These are phyloP conservation scores for Podarcis cretensis DNA, from an alignment of 2,113 vertebrate species.

Conservation along the genomic window DNA sequence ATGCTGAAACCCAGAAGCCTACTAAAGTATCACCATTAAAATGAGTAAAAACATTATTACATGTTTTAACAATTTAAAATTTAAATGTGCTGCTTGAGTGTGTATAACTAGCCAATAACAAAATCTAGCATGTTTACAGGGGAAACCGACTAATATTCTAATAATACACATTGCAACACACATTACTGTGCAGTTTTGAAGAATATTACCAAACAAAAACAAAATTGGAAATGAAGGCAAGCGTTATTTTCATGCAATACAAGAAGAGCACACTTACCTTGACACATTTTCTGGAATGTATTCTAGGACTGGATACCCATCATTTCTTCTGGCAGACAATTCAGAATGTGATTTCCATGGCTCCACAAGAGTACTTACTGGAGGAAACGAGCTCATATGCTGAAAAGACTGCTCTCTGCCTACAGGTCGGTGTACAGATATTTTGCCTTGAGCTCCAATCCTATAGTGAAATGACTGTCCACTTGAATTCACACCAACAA, in stretches of 20 bases:
- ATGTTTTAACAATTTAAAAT: slow-evolving; percentile 54
- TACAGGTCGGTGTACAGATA: slow-evolving; percentile 92
- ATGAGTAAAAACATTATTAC: slow-evolving; percentile 45
- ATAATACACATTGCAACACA: slow-evolving; percentile 17
- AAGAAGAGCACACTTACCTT: slow-evolving; percentile 70
- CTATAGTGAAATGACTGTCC: slow-evolving; percentile 99
- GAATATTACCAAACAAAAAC: neutral
- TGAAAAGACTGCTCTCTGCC: slow-evolving; percentile 93
- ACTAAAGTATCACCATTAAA: slow-evolving; percentile 37
- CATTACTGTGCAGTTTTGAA: neutral
- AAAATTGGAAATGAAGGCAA: neutral
- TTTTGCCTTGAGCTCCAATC: slow-evolving; percentile 97
- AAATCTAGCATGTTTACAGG: neutral
- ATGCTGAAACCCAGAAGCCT: slow-evolving; percentile 48
- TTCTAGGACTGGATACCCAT: slow-evolving; percentile 91
- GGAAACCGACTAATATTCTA: slow-evolving; percentile 27
- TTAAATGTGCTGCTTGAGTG: slow-evolving; percentile 36
- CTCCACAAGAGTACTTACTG: slow-evolving; percentile 92
- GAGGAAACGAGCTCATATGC: slow-evolving; percentile 95
- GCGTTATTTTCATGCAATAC: neutral
- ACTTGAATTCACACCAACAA: slow-evolving; percentile 97
- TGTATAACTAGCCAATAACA: slow-evolving; percentile 48
- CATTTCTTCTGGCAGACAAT: slow-evolving; percentile 88
- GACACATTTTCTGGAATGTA: slow-evolving; percentile 93
- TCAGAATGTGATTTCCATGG: slow-evolving; percentile 95